Conservation (phyloP, 2,797 vertebrate genomes). For the Anguilla marmorata region DNA sequence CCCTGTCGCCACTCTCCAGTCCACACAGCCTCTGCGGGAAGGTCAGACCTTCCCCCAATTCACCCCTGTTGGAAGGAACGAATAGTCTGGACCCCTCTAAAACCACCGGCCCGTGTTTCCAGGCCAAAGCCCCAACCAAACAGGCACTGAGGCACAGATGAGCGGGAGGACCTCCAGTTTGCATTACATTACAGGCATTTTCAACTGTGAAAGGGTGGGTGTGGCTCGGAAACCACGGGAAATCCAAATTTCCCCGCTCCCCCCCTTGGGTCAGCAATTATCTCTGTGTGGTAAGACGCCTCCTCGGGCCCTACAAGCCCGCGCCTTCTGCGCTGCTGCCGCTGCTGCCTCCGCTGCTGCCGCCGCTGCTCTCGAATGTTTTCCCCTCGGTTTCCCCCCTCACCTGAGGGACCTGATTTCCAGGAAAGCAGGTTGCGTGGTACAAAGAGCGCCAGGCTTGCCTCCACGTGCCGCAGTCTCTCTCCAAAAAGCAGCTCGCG, state of each 20-base stretch:
- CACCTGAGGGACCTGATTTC: constrained; percentile 42
- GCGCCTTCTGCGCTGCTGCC: constrained; percentile 27
- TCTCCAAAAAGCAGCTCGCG: constrained; percentile 46
- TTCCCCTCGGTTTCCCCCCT: constrained; percentile 39
- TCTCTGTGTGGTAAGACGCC: constrained; percentile 31
- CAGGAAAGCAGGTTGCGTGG: constrained; percentile 36
- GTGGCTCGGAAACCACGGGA: background rate
- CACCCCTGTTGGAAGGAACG: background rate
- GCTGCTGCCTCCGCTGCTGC: too few relatives aligned
- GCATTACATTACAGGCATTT: background rate
- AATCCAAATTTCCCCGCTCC: background rate
- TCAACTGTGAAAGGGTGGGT: background rate
- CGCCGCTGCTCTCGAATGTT: constrained; percentile 41
- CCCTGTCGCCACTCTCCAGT: constrained; percentile 31
- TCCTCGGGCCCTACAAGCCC: constrained; percentile 52
- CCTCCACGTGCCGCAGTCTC: constrained; percentile 19
- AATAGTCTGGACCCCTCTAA: background rate
- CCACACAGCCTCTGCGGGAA: background rate
- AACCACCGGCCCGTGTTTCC: background rate
- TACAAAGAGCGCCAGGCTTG: constrained; percentile 30
- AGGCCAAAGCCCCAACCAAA: background rate
- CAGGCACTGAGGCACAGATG: background rate
- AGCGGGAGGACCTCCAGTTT: background rate
- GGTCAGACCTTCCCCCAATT: background rate
- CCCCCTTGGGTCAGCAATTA: background rate